These are phyloP conservation scores for Knipowitschia caucasica DNA, from an alignment of 2,797 vertebrate genomes.

Conservation along the genomic window DNA sequence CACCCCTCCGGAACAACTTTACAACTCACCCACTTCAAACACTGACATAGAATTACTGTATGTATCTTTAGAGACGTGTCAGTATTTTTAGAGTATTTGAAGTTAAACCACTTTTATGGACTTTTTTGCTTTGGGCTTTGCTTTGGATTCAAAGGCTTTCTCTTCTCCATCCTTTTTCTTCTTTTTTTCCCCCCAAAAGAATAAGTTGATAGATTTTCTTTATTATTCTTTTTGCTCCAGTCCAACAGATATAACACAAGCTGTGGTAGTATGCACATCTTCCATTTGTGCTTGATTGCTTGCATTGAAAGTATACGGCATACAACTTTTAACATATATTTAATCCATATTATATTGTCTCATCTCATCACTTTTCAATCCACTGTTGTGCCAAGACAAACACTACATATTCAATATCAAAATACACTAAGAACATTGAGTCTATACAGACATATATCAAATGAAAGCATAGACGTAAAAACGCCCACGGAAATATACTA, in stretches of 20 bases:
- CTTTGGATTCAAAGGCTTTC: neutral
- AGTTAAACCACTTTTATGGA: conserved; percentile 10
- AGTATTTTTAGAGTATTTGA: conserved; percentile 8
- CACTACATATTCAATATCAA: neutral
- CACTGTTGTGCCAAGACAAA: neutral
- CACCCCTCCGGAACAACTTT: conserved; percentile 23
- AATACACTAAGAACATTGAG: neutral
- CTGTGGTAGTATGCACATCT: conserved; percentile 1
- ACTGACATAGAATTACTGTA: conserved; percentile 10
- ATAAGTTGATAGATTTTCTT: neutral
- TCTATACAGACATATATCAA: neutral
- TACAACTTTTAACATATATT: neutral
- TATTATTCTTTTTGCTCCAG: conserved; percentile 3
- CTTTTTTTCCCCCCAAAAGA: conserved; percentile 5
- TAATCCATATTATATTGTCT: neutral
- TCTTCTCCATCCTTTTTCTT: neutral
- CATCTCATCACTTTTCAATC: neutral
- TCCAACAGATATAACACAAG: neutral
- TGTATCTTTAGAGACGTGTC: conserved; percentile 15
- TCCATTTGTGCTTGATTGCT: neutral
- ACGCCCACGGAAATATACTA: neutral
- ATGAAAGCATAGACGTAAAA: neutral
- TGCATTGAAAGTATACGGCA: neutral
- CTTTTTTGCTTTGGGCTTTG: neutral
- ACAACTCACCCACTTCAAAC: conserved; percentile 24